These are phyloP conservation scores for Steatocranus sp. DNA, from an alignment of 2,797 vertebrate genomes.

Conservation along the genomic window DNA sequence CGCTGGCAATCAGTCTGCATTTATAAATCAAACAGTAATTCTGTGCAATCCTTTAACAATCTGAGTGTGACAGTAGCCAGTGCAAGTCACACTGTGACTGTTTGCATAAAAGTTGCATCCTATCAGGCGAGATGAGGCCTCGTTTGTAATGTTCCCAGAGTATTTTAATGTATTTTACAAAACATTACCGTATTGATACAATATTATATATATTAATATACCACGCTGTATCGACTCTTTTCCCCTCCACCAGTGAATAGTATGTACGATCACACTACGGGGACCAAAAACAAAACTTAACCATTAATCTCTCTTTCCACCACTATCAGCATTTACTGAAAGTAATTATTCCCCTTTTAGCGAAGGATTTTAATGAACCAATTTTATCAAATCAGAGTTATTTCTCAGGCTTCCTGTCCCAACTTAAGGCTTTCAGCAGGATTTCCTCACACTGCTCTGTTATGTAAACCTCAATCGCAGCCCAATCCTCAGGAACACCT, in stretches of 20 bases:
- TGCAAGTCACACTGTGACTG: not conserved
- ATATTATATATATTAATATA: not conserved
- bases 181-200: not conserved
- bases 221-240: not conserved
- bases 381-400: not conserved
- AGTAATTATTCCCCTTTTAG: not conserved
- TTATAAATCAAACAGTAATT: not conserved
- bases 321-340: not conserved
- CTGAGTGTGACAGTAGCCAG: not conserved
- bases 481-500: not conserved
- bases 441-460: not conserved
- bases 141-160: not conserved
- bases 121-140: not conserved
- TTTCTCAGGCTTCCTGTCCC: not conserved
- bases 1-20: not conserved
- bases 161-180: not conserved
- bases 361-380: not conserved
- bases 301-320: not conserved
- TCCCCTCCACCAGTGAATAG: not conserved
- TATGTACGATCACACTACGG: not conserved
- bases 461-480: not conserved
- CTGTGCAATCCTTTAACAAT: not conserved
- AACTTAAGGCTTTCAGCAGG: not conserved
- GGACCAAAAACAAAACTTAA: not conserved
- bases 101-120: not conserved